phyloP scores from a whole-genome alignment of 1,140 invertebrate species.

The Apis laboriosa region DNA sequence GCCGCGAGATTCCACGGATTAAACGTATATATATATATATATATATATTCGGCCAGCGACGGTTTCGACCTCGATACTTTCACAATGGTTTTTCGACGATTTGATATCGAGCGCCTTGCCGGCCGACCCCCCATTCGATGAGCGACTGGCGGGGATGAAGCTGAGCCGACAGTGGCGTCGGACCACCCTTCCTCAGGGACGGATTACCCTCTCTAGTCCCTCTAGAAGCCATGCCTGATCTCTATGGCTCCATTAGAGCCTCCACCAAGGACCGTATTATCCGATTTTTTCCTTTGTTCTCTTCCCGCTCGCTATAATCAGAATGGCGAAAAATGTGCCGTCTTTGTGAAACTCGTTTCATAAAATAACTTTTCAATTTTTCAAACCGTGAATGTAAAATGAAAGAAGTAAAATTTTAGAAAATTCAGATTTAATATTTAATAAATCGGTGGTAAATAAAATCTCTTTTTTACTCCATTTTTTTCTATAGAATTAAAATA shows the following conservation, averaged over 20 bases:
- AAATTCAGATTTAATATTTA: no score
- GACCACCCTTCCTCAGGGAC: conserved; percentile 63
- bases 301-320: not conserved
- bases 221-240: conserved; percentile 33
- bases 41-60: not conserved
- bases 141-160: conserved; percentile 49
- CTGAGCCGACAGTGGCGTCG: conserved; percentile 52
- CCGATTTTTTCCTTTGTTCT: conserved; percentile 31
- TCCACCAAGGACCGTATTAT: conserved; percentile 28
- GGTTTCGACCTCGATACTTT: conserved; percentile 50
- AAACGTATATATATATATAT: not conserved
- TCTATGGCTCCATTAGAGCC: conserved; percentile 47
- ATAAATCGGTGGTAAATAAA: no score
- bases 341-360: accelerated
- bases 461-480: no score
- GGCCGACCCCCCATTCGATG: conserved; percentile 25
- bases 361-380: not conserved
- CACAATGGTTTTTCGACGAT: conserved; percentile 61
- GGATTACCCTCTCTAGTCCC: conserved; percentile 48
- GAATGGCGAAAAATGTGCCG: not conserved
- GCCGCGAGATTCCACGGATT: not conserved
- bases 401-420: no score
- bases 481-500: no score
- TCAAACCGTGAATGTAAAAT: not conserved
- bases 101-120: conserved; percentile 61